phyloP scores from a whole-genome alignment of 2,113 vertebrate genomes.

The Epinephelus moara region DNA sequence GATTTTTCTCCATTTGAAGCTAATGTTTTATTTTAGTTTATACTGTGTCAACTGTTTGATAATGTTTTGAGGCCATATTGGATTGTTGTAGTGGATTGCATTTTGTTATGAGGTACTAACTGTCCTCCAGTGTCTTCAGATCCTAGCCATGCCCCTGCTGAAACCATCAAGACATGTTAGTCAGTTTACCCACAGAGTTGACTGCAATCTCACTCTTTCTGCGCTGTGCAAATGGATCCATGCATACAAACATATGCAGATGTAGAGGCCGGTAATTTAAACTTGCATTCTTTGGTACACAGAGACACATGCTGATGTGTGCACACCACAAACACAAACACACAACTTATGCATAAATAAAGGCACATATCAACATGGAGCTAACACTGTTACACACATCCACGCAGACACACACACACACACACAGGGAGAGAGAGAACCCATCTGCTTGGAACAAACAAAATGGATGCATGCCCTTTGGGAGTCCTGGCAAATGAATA shows the following conservation, averaged over 20 bases:
- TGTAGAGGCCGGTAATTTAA: slow-evolving; percentile 1
- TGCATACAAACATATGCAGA: slow-evolving; percentile 41
- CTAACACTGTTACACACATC: slow-evolving; percentile 6
- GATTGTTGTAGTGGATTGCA: background rate
- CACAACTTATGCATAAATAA: slow-evolving; percentile 44
- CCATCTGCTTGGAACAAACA: slow-evolving; percentile 79
- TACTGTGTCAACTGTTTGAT: background rate
- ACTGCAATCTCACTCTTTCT: slow-evolving; percentile 1
- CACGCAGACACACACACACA: background rate
- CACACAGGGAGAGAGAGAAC: slow-evolving; percentile 41
- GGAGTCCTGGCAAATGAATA: slow-evolving; percentile 88
- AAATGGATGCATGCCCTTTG: slow-evolving; percentile 87
- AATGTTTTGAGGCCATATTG: background rate
- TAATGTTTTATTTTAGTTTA: background rate
- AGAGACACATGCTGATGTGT: slow-evolving; percentile 42
- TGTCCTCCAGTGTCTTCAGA: slow-evolving; percentile 3
- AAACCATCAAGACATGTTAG: background rate
- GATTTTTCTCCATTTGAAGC: background rate
- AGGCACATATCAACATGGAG: slow-evolving; percentile 35
- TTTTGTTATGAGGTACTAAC: background rate
- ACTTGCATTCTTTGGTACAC: slow-evolving; percentile 16
- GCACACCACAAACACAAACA: slow-evolving; percentile 39
- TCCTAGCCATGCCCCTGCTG: background rate
- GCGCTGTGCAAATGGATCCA: slow-evolving; percentile 14
- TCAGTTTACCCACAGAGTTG: slow-evolving; percentile 2